Percentiles rank a stretch among this genome's conserved stretches.
Conservation (phyloP, 2,113 vertebrate species). For the Thalassoma bifasciatum region DNA sequence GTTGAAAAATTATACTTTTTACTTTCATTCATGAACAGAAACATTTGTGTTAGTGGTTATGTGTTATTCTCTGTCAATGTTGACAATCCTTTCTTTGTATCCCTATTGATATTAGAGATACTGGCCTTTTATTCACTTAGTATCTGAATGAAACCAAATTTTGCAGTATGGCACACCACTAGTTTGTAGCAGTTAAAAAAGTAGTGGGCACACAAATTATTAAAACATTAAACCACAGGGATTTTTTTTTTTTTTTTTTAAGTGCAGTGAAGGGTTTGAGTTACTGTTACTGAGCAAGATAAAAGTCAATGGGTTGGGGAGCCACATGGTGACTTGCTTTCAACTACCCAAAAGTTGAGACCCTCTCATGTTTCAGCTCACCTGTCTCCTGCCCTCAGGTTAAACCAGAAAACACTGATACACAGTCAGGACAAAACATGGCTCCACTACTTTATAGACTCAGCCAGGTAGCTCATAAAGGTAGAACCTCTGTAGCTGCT, state of each 20-base stretch:
- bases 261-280: background rate
- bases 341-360: background rate
- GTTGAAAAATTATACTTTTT: no score
- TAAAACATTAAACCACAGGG: no score
- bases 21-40: no score
- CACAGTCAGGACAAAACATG: slow-evolving; percentile 3
- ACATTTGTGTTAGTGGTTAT: no score
- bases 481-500: background rate
- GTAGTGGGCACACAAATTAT: background rate
- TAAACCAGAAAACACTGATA: slow-evolving; percentile 9
- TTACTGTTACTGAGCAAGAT: background rate
- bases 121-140: no score
- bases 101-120: no score
- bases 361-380: slow-evolving; percentile 43
- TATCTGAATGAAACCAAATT: no score
- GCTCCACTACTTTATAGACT: background rate
- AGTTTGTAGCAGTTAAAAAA: background rate
- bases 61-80: no score
- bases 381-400: slow-evolving; percentile 31
- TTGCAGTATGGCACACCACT: no score
- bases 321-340: slow-evolving; percentile 11
- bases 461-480: background rate
- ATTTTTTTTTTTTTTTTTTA: no score
- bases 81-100: no score
- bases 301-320: background rate